A percentile compares a stretch with the other conserved stretches of the same genome.
phyloP scores from a whole-genome alignment of 2,113 vertebrate genomes.

The Aphyosemion australe region DNA sequence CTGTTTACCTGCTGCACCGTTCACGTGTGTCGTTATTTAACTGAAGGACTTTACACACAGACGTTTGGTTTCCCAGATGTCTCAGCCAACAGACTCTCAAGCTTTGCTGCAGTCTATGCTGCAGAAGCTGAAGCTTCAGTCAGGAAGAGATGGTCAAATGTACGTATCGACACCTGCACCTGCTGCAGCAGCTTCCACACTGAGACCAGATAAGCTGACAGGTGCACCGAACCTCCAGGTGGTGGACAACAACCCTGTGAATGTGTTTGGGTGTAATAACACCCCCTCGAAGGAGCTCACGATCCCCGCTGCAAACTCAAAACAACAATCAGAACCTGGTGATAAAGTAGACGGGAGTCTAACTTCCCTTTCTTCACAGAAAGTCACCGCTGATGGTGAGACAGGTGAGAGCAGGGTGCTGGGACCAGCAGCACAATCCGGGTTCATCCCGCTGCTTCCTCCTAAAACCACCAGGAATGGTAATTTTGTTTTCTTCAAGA shows the following conservation, averaged over 20 bases:
- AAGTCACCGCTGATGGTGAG: conserved; percentile 28
- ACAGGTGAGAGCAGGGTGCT: conserved; percentile 15
- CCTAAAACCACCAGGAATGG: conserved; percentile 29
- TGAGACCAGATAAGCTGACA: conserved; percentile 5
- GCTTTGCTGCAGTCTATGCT: conserved; percentile 80
- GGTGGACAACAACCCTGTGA: conserved; percentile 19
- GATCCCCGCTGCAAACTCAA: conserved; percentile 8
- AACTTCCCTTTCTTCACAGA: conserved; percentile 33
- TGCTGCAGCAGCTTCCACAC: not conserved
- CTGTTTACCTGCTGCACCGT: not conserved
- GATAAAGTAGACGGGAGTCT: conserved; percentile 8
- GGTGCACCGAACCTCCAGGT: conserved; percentile 8
- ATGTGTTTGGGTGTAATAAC: conserved; percentile 33
- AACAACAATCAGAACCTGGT: not conserved
- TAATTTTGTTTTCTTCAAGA: conserved; percentile 37
- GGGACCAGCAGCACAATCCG: conserved; percentile 11
- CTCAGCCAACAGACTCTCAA: conserved; percentile 68
- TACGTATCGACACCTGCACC: conserved; percentile 5
- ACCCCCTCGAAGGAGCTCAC: conserved; percentile 7
- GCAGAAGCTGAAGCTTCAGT: conserved; percentile 75
- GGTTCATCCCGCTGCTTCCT: conserved; percentile 38
- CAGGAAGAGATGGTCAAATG: conserved; percentile 44
- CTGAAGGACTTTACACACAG: conserved; percentile 16
- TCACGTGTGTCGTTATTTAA: conserved; percentile 13
- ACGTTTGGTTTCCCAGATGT: conserved; percentile 64